These are phyloP conservation scores for Chloropsis cyanopogon DNA, from an alignment of 2,113 vertebrate genomes.

Conservation along the genomic window DNA sequence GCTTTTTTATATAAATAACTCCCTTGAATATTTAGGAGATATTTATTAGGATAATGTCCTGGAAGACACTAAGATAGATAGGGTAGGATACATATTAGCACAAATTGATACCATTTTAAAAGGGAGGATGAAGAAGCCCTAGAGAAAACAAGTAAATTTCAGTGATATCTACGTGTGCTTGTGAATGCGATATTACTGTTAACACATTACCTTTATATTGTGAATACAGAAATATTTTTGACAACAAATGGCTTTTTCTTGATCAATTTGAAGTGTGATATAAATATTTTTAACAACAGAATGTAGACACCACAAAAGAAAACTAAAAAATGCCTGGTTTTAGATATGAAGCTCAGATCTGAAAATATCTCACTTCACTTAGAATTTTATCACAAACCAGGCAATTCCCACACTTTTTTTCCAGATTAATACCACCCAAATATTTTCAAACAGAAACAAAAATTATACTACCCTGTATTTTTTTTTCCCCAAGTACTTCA, in stretches of 20 bases:
- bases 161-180: background rate
- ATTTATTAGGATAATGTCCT: background rate
- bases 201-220: background rate
- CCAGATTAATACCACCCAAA: background rate
- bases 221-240: conserved; percentile 30
- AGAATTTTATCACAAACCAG: background rate
- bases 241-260: background rate
- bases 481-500: background rate
- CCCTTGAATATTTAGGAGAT: background rate
- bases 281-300: conserved; percentile 1
- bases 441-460: background rate
- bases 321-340: background rate
- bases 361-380: background rate
- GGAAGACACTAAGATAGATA: background rate
- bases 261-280: background rate
- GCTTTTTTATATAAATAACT: background rate
- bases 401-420: background rate
- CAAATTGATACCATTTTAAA: background rate
- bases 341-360: background rate
- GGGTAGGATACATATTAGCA: background rate
- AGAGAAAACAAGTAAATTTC: background rate
- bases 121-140: background rate
- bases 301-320: background rate
- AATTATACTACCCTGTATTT: background rate
- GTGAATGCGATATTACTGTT: background rate